Conservation (phyloP, 2,888 invertebrate species). For the Norana najaformis region DNA sequence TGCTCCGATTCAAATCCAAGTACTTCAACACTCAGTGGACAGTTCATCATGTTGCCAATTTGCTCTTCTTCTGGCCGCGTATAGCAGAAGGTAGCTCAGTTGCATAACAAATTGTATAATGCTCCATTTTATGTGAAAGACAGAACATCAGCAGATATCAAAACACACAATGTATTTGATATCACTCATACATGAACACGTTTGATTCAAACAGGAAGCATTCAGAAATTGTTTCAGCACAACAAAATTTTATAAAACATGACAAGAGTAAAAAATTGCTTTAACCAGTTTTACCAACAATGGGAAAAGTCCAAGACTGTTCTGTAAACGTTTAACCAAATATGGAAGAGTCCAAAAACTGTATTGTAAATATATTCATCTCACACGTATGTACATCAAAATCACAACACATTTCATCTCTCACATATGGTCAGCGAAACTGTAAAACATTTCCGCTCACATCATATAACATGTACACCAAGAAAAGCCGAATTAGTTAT, state of each 20-base stretch:
- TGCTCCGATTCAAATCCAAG: too few species aligned
- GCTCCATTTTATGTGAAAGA: not conserved
- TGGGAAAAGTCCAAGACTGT: not conserved
- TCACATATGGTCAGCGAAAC: too few species aligned
- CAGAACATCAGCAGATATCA: too few species aligned
- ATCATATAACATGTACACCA: slow-evolving; percentile 3
- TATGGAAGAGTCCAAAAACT: not conserved
- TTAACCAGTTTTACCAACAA: not conserved
- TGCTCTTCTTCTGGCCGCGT: too few species aligned
- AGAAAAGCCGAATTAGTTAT: not conserved
- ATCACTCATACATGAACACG: not conserved
- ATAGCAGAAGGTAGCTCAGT: too few species aligned
- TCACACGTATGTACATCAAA: not conserved
- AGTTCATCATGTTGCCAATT: too few species aligned
- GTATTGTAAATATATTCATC: not conserved
- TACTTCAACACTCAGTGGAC: too few species aligned
- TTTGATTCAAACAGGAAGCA: not conserved
- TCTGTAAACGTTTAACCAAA: not conserved
- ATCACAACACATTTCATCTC: not conserved
- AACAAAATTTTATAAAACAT: not conserved
- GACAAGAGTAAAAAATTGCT: not conserved
- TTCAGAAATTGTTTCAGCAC: not conserved
- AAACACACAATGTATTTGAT: not conserved
- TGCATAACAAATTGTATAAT: not conserved
- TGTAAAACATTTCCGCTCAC: too few species aligned